Conservation (phyloP, 64 coral and sea anemone species). For the Montipora efflorescens region DNA sequence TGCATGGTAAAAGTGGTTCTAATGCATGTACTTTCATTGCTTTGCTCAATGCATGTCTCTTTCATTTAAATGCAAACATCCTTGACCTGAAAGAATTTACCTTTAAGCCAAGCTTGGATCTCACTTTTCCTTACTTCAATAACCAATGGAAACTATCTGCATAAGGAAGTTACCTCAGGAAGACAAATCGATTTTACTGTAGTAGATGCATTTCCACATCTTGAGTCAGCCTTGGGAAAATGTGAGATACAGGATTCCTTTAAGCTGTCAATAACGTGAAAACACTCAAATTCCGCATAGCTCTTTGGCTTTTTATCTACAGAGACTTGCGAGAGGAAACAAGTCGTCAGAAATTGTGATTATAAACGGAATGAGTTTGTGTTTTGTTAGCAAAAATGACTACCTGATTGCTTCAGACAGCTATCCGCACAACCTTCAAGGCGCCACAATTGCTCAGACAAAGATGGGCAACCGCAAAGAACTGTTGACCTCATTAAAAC, state of each 20-base stretch:
- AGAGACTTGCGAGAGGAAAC: slow-evolving; percentile 46
- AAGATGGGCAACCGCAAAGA: background rate
- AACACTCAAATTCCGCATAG: slow-evolving; percentile 52
- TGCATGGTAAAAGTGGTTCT: slow-evolving; percentile 53
- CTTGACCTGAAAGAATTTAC: background rate
- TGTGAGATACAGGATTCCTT: slow-evolving; percentile 53
- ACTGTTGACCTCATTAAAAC: no score
- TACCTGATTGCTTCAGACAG: slow-evolving; percentile 51
- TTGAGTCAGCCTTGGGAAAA: slow-evolving; percentile 3
- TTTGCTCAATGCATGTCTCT: slow-evolving; percentile 12
- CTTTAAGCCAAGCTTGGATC: background rate
- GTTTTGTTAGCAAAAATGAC: slow-evolving; percentile 50
- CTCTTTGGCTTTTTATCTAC: slow-evolving; percentile 65
- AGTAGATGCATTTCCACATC: background rate
- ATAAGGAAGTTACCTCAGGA: background rate
- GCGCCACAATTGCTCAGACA: slow-evolving; percentile 15
- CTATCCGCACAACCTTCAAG: slow-evolving; percentile 33
- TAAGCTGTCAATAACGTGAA: slow-evolving; percentile 27
- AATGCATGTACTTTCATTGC: slow-evolving; percentile 59
- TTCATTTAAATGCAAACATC: slow-evolving; percentile 1
- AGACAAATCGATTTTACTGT: background rate
- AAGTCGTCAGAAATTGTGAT: slow-evolving; percentile 45
- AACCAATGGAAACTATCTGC: background rate
- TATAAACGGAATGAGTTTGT: slow-evolving; percentile 44
- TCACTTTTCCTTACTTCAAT: background rate